Base-by-base conservation (phyloP, 2,113 vertebrate species). In the Ardeotis arabs region DNA sequence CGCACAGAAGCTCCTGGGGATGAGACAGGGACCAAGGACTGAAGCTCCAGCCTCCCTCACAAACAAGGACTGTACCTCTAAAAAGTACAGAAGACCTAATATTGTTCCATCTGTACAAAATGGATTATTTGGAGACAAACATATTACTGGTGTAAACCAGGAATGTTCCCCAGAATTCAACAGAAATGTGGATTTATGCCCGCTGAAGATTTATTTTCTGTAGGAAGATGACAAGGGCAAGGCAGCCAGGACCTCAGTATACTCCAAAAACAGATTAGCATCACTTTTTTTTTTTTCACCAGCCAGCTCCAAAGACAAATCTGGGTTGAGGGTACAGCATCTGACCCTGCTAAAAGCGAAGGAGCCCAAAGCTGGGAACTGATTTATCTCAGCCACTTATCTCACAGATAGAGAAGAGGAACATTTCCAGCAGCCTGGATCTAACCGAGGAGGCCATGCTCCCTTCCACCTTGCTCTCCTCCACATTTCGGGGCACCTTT, bases 401-500 rank as follows among this genome's bases (percentile, higher is more conserved):
- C 41, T 31, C 52, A 18, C 68, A 67, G 50, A 21, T 6, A 28
- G 33, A 7, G 6, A 74, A 14, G 12, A 80, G 21, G 25, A 80
- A n/a, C 14, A 25, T 50, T 23, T 25, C 17, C 62, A 50, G 63
- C 33, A 84, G 29, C 33, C 68, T 58, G 55, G 23, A 45, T 44
- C 21, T 41, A 37, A 37, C 47, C 2, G 0, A 35, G 49, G 44
- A 76, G 9, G 23, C 31, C 49, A 60, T 0, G 0, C 1, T 89
- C 29, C 23, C 67, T 75, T 55, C 33, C 19, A 35, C 50, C 23
- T 31, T 45, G 27, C 64, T 19, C n/a, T 44, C 47, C 58, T 64
- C 49, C 0, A 0, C 1, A 0, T 56, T 73, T 66, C 0, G 4
- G 45, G 39, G 23, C 27, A 49, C 27, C 4, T 29, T 37, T 47